phyloP scores from a whole-genome alignment of 2,797 vertebrate species.

The Microtus californicus region DNA sequence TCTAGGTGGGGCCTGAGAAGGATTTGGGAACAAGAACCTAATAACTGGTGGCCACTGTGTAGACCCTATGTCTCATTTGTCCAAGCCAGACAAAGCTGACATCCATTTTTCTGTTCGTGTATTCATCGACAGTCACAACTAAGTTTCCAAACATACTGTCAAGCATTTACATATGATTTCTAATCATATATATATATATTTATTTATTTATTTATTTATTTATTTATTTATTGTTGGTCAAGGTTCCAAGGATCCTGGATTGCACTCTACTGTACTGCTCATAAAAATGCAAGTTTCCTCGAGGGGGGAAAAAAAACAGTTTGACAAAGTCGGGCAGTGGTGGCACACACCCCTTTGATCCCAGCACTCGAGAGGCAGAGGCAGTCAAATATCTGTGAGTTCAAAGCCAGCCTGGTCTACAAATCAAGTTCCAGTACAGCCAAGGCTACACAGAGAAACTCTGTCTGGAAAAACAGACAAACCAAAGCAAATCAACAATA shows the following conservation, averaged over 20 bases:
- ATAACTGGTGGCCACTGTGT: neutral
- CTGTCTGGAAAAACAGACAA: neutral
- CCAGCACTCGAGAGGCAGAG: neutral
- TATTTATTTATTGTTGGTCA: neutral
- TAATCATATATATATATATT: neutral
- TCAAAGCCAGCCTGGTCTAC: neutral
- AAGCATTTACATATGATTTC: neutral
- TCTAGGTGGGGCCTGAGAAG: conserved; percentile 30
- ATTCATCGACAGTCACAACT: neutral
- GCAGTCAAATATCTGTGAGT: neutral
- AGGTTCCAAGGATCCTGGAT: neutral
- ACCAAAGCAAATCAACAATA: neutral
- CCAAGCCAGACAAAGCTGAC: neutral
- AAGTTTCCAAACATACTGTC: neutral
- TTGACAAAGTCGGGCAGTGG: neutral
- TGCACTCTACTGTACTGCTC: neutral
- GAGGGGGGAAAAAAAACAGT: too few species aligned
- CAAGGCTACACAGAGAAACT: neutral
- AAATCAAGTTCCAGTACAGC: neutral
- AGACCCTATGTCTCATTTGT: neutral
- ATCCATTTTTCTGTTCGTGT: neutral
- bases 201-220: too few species aligned
- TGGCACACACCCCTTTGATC: neutral
- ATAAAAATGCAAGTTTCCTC: neutral
- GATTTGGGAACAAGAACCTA: conserved; percentile 40